Evolutionary conservation across 2,888 invertebrate species (phyloP), one percentile per base, ranked within the genome.

Genomic region (Idaea straminata): DNA sequence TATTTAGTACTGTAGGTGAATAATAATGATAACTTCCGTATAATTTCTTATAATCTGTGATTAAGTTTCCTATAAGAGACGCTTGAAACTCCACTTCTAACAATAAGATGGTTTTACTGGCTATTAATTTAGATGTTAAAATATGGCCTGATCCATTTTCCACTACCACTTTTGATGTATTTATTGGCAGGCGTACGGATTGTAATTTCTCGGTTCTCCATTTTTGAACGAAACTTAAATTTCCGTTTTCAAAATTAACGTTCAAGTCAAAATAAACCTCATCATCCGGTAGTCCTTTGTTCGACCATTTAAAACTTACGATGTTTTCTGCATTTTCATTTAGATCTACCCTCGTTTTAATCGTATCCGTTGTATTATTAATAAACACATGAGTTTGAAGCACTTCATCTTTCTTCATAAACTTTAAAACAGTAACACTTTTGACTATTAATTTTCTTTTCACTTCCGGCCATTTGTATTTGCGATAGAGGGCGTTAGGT

Each of bases 1-100:
- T 85, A 62, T 78, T 76, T 35, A 69, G 64, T 0, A 88, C 74
- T 0, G 80, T 68, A 0, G 90, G 89, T 0, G 89, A 82, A 72
- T 81, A 91, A 66, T 87, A 88, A 68, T 90, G 87, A 67, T 91
- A 84, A 69, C 83, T 85, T 0, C 91, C 91, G 35, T 87, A 88
- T 13, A 78, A 13, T 3, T 72, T 70, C 0, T 79, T 83, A 62
- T 83, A 91, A 69, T 88, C 87, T 0, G 80, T 80, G 34, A 90
- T 75, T 0, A 87, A 60, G 65, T 75, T 80, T 0, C 91, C 91
- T 16, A 75, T 66, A 3, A 91, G 69, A 35, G 71, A 67, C 0
- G 89, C 84, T 35, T 72, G 63, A 36, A 85, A 87, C 1, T 75
- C 70, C 3, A 90, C 64, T 77, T 85, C 80, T 0, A 89, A 59